Conservation (phyloP, 2,113 vertebrate species). For the Phylloscopus trochilus region DNA sequence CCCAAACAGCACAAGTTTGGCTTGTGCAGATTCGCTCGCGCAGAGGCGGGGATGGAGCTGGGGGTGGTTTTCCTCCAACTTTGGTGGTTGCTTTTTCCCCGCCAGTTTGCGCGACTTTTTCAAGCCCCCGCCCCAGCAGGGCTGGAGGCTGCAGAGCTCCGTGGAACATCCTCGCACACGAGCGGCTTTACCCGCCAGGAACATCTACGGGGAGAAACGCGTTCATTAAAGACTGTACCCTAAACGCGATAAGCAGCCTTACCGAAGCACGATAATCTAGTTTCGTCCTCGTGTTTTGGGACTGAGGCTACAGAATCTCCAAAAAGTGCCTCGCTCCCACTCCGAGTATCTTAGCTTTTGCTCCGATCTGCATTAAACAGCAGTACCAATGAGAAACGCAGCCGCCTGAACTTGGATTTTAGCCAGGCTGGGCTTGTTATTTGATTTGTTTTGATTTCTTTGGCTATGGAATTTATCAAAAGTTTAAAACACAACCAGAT, state of each 20-base stretch:
- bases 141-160: not conserved
- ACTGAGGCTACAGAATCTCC: not conserved
- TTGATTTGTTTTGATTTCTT: slow-evolving; percentile 52
- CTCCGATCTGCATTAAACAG: not conserved
- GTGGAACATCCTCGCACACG: not conserved
- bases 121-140: not conserved
- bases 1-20: not conserved
- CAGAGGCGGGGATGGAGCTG: not conserved
- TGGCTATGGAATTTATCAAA: slow-evolving; percentile 34
- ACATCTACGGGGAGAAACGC: not conserved
- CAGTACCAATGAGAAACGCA: not conserved
- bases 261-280: not conserved
- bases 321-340: not conserved
- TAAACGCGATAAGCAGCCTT: not conserved
- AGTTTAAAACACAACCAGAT: slow-evolving; percentile 49
- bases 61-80: not conserved
- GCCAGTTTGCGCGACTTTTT: not conserved
- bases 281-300: not conserved
- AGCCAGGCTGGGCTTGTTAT: not conserved
- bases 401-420: not conserved
- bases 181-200: not conserved
- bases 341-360: not conserved
- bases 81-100: not conserved
- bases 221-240: not conserved
- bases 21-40: not conserved